A percentile compares a stretch with the other conserved stretches of the same genome.
Conservation (phyloP, 2,888 invertebrate genomes). For the Steinernema hermaphroditum region DNA sequence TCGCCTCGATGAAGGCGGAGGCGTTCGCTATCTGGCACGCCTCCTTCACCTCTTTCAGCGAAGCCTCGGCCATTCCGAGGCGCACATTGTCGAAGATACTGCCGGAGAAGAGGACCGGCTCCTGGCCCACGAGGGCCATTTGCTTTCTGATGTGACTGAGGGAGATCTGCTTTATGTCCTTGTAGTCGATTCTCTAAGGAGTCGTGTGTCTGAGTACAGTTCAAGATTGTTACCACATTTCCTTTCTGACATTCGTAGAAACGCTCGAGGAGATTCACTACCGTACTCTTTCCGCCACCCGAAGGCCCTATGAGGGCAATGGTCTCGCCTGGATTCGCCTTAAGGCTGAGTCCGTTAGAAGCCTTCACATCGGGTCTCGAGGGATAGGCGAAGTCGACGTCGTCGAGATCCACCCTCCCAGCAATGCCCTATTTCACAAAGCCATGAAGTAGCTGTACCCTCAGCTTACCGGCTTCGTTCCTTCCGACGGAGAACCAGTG, state of each 20-base stretch:
- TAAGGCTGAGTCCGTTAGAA: background rate
- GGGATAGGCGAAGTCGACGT: background rate
- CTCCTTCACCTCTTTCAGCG: slow-evolving; percentile 28
- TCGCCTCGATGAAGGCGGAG: slow-evolving; percentile 7
- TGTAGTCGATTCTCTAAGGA: background rate
- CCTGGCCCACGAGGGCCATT: slow-evolving; percentile 28
- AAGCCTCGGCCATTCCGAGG: slow-evolving; percentile 73
- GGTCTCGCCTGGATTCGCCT: slow-evolving; percentile 9
- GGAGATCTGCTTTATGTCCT: background rate
- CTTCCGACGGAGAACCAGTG: background rate
- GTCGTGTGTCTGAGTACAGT: background rate
- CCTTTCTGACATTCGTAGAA: background rate
- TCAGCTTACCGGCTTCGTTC: background rate
- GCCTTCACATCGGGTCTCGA: background rate
- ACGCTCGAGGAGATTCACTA: background rate
- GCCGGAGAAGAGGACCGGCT: slow-evolving; percentile 8
- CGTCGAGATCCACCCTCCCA: background rate
- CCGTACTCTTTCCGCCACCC: slow-evolving; percentile 8
- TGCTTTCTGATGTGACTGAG: background rate
- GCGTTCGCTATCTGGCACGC: slow-evolving; percentile 40
- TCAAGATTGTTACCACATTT: background rate
- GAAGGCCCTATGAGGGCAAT: background rate
- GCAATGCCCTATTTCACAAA: background rate
- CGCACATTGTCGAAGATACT: slow-evolving; percentile 67
- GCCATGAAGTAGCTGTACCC: background rate